These are phyloP conservation scores for Melinopterus prodromus DNA, from an alignment of 2,888 invertebrate genomes.

Conservation along the genomic window DNA sequence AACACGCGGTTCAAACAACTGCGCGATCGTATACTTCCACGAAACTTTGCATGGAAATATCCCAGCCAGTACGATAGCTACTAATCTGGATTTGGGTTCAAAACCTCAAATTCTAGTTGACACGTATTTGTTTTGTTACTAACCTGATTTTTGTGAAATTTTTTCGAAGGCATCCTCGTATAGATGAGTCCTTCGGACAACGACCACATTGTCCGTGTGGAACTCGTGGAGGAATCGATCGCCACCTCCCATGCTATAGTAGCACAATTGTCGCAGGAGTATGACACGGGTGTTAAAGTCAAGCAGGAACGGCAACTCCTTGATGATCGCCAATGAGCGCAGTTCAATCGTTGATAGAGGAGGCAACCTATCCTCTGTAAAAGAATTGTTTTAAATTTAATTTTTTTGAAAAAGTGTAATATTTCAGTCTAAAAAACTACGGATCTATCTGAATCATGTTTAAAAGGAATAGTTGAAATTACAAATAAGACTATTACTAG, in stretches of 20 bases:
- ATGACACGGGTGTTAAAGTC: conserved; percentile 90
- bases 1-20: too few relatives aligned
- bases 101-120: neutral
- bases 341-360: conserved; percentile 89
- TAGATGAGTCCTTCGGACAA: conserved; percentile 88
- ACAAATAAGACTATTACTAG: too few relatives aligned
- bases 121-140: neutral
- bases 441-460: too few relatives aligned
- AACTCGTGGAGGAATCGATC: conserved; percentile 56
- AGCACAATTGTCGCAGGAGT: conserved; percentile 78
- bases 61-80: too few relatives aligned
- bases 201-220: conserved; percentile 62
- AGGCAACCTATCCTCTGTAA: conserved; percentile 76
- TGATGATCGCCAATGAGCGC: conserved; percentile 85
- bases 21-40: too few relatives aligned
- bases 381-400: conserved; percentile 16
- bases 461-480: too few relatives aligned
- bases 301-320: conserved; percentile 94
- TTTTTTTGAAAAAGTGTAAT: neutral
- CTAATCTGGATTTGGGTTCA: too few relatives aligned
- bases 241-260: conserved; percentile 55
- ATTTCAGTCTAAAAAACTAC: neutral
- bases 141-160: conserved; percentile 88
- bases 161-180: conserved; percentile 99
- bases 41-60: too few relatives aligned